Evolutionary conservation across 2,797 vertebrate genomes (phyloP).

Genomic region (Poecilia gillii): DNA sequence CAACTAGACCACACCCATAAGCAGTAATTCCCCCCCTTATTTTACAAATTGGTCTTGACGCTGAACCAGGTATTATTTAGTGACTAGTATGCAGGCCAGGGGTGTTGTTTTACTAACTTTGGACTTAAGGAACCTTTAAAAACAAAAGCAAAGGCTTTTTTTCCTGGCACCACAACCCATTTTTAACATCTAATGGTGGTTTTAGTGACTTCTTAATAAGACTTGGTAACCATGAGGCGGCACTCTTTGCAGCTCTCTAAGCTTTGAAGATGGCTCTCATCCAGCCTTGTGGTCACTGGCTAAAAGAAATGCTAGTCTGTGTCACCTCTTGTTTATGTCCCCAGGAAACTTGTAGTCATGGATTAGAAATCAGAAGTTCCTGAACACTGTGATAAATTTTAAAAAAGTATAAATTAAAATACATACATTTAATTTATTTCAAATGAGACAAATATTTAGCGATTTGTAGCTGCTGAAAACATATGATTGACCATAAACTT

Average conservation of each 20-base stretch:
- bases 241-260: neutral
- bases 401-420: neutral
- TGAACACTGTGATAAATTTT: too few relatives aligned
- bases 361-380: neutral
- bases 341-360: neutral
- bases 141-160: too few relatives aligned
- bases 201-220: neutral
- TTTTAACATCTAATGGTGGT: neutral
- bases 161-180: neutral
- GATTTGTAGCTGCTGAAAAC: neutral
- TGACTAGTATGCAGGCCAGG: neutral
- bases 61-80: neutral
- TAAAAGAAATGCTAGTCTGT: neutral
- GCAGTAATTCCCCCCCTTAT: too few relatives aligned
- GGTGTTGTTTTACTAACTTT: neutral
- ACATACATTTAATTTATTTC: neutral
- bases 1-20: too few relatives aligned
- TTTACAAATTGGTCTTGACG: too few relatives aligned
- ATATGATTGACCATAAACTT: constrained; percentile 18
- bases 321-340: neutral
- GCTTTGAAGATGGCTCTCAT: neutral
- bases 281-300: neutral
- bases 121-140: neutral
- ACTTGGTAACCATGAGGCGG: neutral
- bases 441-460: constrained; percentile 7